A percentile compares a stretch with the other conserved stretches of the same genome.
These are phyloP conservation scores for Chelonoidis abingdonii DNA, from an alignment of 2,113 vertebrate genomes.

Conservation along the genomic window DNA sequence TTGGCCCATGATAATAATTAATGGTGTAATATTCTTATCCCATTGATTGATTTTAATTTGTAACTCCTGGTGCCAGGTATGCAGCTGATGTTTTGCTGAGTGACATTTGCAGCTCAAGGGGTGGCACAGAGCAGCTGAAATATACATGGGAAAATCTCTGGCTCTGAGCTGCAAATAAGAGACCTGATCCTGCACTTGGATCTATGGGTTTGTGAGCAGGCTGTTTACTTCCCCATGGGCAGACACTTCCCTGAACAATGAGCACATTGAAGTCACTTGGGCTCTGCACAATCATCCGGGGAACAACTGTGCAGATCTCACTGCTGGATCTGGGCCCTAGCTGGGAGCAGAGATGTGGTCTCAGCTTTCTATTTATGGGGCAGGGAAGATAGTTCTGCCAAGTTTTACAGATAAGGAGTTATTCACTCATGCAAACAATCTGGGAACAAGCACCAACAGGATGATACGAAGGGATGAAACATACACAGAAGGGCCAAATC, in stretches of 20 bases:
- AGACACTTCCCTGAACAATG: neutral
- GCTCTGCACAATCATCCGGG: neutral
- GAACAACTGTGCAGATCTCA: neutral
- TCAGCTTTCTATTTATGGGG: neutral
- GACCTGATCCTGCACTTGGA: neutral
- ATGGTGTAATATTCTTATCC: neutral
- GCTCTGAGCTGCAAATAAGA: neutral
- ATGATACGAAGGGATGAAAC: neutral
- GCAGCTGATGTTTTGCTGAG: neutral
- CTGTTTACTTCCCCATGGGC: neutral
- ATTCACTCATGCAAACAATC: neutral
- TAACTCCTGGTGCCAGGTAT: neutral
- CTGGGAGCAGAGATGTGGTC: neutral
- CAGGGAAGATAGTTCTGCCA: neutral
- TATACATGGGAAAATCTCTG: neutral
- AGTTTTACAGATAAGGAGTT: neutral
- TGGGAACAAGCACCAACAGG: neutral
- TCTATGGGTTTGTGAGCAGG: neutral
- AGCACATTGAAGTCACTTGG: neutral
- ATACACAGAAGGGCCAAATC: neutral
- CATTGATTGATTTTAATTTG: neutral
- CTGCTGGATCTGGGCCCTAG: neutral
- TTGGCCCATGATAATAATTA: neutral
- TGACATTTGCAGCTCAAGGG: neutral
- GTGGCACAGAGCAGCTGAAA: neutral